Evolutionary conservation across 2,888 invertebrate genomes (phyloP).

Genomic region (Cryptus viduatorius): DNA sequence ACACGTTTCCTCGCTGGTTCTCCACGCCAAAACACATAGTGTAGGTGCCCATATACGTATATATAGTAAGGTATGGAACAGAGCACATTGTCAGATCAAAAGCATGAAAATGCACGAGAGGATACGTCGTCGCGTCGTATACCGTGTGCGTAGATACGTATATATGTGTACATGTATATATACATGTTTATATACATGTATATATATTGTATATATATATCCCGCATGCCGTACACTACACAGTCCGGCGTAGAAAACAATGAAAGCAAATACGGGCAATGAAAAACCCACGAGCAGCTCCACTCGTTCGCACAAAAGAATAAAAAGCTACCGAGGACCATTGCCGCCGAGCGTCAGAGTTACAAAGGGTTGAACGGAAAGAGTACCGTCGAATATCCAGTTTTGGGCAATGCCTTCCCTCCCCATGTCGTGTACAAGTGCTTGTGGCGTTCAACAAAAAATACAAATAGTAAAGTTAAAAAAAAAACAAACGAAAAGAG

Average conservation of each 20-base stretch:
- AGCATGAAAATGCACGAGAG: conserved; percentile 75
- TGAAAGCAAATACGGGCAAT: conserved; percentile 82
- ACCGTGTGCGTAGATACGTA: background rate
- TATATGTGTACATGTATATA: too few relatives aligned
- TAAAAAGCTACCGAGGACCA: conserved; percentile 72
- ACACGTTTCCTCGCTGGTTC: conserved; percentile 45
- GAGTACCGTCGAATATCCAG: conserved; percentile 74
- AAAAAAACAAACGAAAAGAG: conserved; percentile 1
- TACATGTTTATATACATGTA: too few relatives aligned
- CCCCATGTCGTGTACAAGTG: conserved; percentile 20
- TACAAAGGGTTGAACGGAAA: conserved; percentile 80
- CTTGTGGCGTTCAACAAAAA: conserved; percentile 70
- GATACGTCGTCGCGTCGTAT: conserved; percentile 29
- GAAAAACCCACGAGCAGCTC: conserved; percentile 77
- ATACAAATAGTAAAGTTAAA: conserved; percentile 53
- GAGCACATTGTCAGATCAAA: conserved; percentile 77
- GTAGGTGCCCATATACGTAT: conserved; percentile 53
- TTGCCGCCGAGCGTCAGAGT: conserved; percentile 66
- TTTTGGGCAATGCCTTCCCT: conserved; percentile 66
- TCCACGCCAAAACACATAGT: conserved; percentile 45
- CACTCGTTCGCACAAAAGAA: conserved; percentile 73
- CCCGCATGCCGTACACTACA: conserved; percentile 14
- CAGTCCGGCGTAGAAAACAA: conserved; percentile 75
- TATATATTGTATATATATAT: conserved; percentile 17
- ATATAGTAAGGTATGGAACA: conserved; percentile 57